phyloP scores from a whole-genome alignment of 2,888 invertebrate genomes.

The Mythimna albipuncta region DNA sequence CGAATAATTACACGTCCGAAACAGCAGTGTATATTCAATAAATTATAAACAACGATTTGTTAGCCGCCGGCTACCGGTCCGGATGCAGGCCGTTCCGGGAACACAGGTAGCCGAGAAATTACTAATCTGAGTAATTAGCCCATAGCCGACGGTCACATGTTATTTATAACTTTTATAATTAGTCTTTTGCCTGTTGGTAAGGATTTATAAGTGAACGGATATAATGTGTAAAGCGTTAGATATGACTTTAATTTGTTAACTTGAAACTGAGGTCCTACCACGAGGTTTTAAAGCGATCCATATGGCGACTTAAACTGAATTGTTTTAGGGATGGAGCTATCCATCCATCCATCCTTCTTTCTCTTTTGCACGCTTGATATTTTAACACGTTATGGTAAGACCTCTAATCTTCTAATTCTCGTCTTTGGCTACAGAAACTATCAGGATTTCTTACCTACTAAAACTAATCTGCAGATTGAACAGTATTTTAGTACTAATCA shows the following conservation, averaged over 20 bases:
- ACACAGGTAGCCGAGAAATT: constrained; percentile 87
- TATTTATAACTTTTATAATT: constrained; percentile 73
- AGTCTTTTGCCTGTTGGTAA: constrained; percentile 46
- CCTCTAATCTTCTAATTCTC: not conserved
- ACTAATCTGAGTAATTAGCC: constrained; percentile 83
- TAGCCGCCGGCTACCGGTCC: constrained; percentile 71
- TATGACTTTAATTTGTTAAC: not conserved
- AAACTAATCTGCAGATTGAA: not conserved
- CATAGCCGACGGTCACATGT: constrained; percentile 69
- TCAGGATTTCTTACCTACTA: not conserved
- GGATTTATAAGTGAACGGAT: constrained; percentile 18
- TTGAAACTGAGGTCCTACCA: not conserved
- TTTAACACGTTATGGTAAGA: no score
- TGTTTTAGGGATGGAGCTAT: no score
- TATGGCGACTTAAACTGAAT: no score
- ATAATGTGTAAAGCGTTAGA: constrained; percentile 8
- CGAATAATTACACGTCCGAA: constrained; percentile 53
- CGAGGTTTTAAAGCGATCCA: no score
- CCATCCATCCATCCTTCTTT: no score
- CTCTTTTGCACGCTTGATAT: no score
- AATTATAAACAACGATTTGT: constrained; percentile 58
- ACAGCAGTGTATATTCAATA: constrained; percentile 50
- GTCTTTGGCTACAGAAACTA: no score
- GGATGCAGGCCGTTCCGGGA: constrained; percentile 77
- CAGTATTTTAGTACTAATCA: not conserved